Conservation (phyloP, 1,140 invertebrate species). For the Trinorchestia longiramus region DNA sequence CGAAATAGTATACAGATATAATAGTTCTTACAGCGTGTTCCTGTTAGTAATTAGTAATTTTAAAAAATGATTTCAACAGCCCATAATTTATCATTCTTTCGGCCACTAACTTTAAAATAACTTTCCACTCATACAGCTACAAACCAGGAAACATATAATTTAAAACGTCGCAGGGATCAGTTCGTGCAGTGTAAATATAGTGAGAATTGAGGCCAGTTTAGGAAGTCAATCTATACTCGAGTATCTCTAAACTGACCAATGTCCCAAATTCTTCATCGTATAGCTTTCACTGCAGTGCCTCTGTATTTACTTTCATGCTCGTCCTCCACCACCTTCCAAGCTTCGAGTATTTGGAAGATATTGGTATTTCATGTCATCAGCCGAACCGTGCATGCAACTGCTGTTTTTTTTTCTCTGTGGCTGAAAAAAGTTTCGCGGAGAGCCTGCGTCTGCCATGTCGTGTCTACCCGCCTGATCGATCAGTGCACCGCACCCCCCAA, state of each 20-base stretch:
- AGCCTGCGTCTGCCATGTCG: not conserved
- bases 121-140: not conserved
- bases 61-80: too few species aligned
- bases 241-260: not conserved
- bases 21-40: not conserved
- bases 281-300: not conserved
- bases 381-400: not conserved
- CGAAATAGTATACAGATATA: not conserved
- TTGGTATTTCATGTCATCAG: not conserved
- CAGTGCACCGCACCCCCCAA: not conserved
- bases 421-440: not conserved
- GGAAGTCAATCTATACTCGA: not conserved
- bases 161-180: not conserved
- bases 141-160: not conserved
- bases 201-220: not conserved
- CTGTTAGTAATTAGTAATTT: not conserved
- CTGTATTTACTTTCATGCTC: not conserved
- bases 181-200: not conserved
- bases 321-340: not conserved
- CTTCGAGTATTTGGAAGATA: not conserved
- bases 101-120: not conserved
- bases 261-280: not conserved
- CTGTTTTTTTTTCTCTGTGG: not conserved
- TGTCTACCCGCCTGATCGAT: conserved; percentile 26
- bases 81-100: not conserved